A percentile compares a stretch with the other conserved stretches of the same genome.
Conservation (phyloP, 2,113 vertebrate genomes). For the Galemys pyrenaicus region DNA sequence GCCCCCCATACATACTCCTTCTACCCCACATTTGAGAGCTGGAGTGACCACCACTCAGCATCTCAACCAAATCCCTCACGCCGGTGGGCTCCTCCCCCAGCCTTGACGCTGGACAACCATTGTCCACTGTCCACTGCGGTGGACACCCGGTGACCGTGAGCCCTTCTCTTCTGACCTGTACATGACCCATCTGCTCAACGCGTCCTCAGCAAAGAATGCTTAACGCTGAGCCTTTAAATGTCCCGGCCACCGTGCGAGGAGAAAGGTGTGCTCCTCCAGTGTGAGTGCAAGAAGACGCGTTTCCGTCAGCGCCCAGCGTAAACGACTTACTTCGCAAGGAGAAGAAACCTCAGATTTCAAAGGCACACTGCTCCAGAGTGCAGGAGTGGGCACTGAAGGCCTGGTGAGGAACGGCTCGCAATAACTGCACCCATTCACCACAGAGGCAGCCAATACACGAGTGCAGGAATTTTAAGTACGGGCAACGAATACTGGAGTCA, state of each 20-base stretch:
- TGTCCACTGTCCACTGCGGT: too few species aligned
- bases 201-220: neutral
- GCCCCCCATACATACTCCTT: neutral
- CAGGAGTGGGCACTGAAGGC: neutral
- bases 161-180: neutral
- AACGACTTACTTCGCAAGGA: slow-evolving; percentile 10
- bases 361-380: neutral
- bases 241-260: slow-evolving; percentile 1
- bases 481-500: neutral
- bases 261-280: slow-evolving; percentile 14
- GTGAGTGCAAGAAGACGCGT: neutral
- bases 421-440: neutral
- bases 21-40: neutral
- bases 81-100: neutral
- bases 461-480: neutral
- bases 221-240: neutral
- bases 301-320: slow-evolving; percentile 41
- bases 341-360: slow-evolving; percentile 64
- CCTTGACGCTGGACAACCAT: neutral
- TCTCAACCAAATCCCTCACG: neutral
- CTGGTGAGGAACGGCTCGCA: neutral
- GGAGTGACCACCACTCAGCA: too few species aligned
- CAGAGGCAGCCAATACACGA: neutral
- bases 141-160: too few species aligned
- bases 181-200: neutral